Conservation (phyloP, 2,113 vertebrate genomes). For the Symphodus melops region DNA sequence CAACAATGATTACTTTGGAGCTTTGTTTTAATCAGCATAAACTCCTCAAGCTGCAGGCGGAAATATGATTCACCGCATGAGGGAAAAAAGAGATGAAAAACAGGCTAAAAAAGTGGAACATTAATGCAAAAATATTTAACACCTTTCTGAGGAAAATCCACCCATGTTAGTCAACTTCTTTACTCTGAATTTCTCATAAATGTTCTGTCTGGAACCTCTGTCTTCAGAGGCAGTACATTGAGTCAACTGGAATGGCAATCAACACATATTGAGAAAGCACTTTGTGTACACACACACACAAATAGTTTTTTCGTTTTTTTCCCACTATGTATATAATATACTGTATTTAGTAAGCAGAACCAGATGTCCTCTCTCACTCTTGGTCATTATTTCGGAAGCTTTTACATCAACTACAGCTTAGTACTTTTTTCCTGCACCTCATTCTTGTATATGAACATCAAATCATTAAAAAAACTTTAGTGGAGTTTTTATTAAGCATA, state of each 20-base stretch:
- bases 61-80: neutral
- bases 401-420: neutral
- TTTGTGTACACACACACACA: neutral
- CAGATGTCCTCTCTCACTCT: slow-evolving; percentile 29
- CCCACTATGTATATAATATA: slow-evolving; percentile 1
- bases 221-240: slow-evolving; percentile 10
- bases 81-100: neutral
- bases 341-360: slow-evolving; percentile 11
- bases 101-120: neutral
- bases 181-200: slow-evolving; percentile 6
- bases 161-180: neutral
- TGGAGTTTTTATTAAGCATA: neutral
- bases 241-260: slow-evolving; percentile 20
- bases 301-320: too few species aligned
- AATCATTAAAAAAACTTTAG: neutral
- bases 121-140: neutral
- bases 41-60: neutral
- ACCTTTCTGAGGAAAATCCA: neutral
- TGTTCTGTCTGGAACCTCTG: slow-evolving; percentile 5
- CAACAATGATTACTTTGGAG: neutral
- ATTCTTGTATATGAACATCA: neutral
- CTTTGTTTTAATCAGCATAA: neutral
- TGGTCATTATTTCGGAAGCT: slow-evolving; percentile 1
- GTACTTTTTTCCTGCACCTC: neutral
- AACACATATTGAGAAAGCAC: slow-evolving; percentile 15